Percentiles rank a stretch among this genome's conserved stretches.
Evolutionary conservation across 2,113 vertebrate species (phyloP).

Genomic region (Apus apus): DNA sequence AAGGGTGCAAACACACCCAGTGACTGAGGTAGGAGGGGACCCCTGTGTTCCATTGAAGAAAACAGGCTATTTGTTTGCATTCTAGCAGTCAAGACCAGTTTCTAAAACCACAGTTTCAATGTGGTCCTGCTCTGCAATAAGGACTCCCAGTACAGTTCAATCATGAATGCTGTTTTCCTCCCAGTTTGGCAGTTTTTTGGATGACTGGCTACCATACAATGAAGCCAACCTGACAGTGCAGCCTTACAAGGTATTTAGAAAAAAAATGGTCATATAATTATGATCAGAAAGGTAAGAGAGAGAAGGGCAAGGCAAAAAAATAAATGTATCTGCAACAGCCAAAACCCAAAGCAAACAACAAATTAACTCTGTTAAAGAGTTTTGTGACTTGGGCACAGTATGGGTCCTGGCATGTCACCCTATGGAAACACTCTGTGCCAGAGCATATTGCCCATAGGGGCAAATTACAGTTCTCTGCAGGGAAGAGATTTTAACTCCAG

Average conservation of each 20-base stretch:
- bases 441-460: background rate
- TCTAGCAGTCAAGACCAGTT: background rate
- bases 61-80: background rate
- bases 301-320: background rate
- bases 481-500: background rate
- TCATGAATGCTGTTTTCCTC: background rate
- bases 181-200: background rate
- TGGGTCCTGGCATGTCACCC: background rate
- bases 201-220: background rate
- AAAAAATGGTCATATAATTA: background rate
- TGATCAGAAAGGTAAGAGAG: background rate
- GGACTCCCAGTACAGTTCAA: background rate
- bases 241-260: background rate
- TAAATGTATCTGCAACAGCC: background rate
- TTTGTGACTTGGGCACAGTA: background rate
- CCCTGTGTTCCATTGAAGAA: background rate
- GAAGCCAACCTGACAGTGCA: background rate
- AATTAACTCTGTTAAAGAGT: background rate
- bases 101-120: background rate
- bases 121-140: background rate
- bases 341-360: background rate
- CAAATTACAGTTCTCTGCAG: background rate
- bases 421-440: accelerated
- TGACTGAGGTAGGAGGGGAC: background rate
- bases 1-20: background rate